phyloP scores from a whole-genome alignment of 2,888 invertebrate genomes.

The Agrilus mali region DNA sequence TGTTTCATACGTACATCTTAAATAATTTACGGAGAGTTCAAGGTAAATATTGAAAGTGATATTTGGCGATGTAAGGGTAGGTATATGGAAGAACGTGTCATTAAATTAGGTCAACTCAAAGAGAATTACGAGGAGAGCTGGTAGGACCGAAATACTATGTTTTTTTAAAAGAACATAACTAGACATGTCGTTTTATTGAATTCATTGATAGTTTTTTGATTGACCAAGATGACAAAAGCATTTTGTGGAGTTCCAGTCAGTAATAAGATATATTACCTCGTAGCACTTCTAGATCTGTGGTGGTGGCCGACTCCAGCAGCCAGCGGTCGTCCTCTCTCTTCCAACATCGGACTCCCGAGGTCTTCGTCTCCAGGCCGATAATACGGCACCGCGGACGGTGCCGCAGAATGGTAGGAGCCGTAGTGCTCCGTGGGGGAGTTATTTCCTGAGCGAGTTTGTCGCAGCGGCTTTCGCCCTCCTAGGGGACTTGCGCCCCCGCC shows the following conservation, averaged over 20 bases:
- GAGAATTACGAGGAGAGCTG: no score
- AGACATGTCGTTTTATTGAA: no score
- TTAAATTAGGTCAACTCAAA: no score
- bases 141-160: no score
- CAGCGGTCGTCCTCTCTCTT: conserved; percentile 54
- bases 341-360: conserved; percentile 74
- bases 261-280: conserved; percentile 26
- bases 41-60: no score
- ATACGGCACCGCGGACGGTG: conserved; percentile 37
- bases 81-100: no score
- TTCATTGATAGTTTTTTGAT: no score
- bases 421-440: conserved; percentile 45
- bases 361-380: conserved; percentile 63
- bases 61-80: no score
- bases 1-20: not conserved
- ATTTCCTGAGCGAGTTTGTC: conserved; percentile 43
- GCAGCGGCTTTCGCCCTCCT: conserved; percentile 26
- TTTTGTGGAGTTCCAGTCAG: conserved; percentile 26
- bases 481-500: conserved; percentile 5
- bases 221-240: no score
- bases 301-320: conserved; percentile 48
- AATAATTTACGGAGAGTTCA: no score
- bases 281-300: conserved; percentile 68
- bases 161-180: no score
- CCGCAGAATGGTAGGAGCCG: conserved; percentile 39